Percentiles rank a stretch among this genome's conserved stretches.
Evolutionary conservation across 64 coral and sea anemone species (phyloP).

Genomic region (Actinia equina): DNA sequence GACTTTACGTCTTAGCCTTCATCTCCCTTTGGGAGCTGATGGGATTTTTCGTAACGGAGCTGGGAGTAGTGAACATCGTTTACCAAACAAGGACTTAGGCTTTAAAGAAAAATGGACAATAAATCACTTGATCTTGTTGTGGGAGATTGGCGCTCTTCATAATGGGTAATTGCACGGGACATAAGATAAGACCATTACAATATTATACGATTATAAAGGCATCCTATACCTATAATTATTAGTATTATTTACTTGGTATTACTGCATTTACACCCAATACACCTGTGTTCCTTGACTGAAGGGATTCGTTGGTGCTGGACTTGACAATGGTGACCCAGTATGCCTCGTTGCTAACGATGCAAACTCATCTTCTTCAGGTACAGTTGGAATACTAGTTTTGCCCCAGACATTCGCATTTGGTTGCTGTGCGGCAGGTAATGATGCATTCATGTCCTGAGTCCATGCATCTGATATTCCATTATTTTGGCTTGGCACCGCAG

Average conservation of each 20-base stretch:
- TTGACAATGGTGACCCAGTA: slow-evolving; percentile 39
- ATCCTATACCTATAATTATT: background rate
- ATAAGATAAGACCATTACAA: background rate
- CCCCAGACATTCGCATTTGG: slow-evolving; percentile 37
- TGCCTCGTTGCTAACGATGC: slow-evolving; percentile 54
- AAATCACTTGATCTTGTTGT: background rate
- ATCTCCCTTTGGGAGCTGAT: background rate
- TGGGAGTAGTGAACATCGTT: background rate
- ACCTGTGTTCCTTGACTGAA: slow-evolving; percentile 58
- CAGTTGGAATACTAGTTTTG: background rate
- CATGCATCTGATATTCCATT: slow-evolving; percentile 83
- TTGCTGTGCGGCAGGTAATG: slow-evolving; percentile 24
- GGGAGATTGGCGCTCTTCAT: background rate
- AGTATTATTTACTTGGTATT: background rate
- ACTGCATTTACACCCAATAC: slow-evolving; percentile 50
- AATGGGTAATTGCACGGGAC: background rate
- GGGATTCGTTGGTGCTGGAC: slow-evolving; percentile 41
- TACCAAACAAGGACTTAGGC: background rate
- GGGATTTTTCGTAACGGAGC: background rate
- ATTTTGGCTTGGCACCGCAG: slow-evolving; percentile 51
- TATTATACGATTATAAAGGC: background rate
- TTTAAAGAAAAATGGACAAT: background rate
- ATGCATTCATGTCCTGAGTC: slow-evolving; percentile 68
- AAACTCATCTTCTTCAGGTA: slow-evolving; percentile 65
- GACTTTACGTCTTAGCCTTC: too few relatives aligned